Base-by-base conservation (phyloP, 2,797 vertebrate species). In the Apogon hyalosoma region DNA sequence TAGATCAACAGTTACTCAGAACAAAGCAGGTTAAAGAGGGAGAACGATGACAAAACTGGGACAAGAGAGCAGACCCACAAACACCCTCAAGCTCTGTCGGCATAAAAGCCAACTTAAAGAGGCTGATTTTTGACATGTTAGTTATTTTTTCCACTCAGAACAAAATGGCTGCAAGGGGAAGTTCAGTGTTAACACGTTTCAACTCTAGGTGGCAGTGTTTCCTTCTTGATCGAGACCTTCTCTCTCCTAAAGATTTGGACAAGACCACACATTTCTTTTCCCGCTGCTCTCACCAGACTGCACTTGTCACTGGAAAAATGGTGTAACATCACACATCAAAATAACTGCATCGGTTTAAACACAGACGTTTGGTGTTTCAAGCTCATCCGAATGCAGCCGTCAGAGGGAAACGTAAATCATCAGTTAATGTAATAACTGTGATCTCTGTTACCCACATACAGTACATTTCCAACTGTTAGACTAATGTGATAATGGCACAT, bases 181-280 rank as follows among this genome's bases (percentile, higher is more conserved):
- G n/a, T 11, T 53, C 3, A 7, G 24, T 46, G 1, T 62, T 18
- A 11, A n/a, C 6, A 1, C 0, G 3, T 39, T 1, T 57, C 8
- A 39, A 81, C 91, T 74, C 63, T 83, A 72, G 86, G 70, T 87
- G 90, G 74, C 84, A 90, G 77, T 77, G 61, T 84, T 85, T 43
- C 72, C 79, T 60, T 82, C 68, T 66, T 47, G 33, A 74, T 75
- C 18, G 6, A 0, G 10, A n/a, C 24, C 13, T 1, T 2, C 16
- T 53, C 12, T 40, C 53, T 15, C 18, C 19, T 41, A 51, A 51
- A 6, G 15, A 72, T 15, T 9, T 46, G 52, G 45, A 63, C 28
- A 39, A 8, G 71, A 45, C 7, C 58, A 46, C 41, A 39, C 2
- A 8, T 59, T 57, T 66, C 50, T 28, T 41, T 56, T 33, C 58